Evolutionary conservation across 2,888 invertebrate species (phyloP), one percentile per base, ranked within the genome.

Genomic region (Scaptomyza caliginosa): DNA sequence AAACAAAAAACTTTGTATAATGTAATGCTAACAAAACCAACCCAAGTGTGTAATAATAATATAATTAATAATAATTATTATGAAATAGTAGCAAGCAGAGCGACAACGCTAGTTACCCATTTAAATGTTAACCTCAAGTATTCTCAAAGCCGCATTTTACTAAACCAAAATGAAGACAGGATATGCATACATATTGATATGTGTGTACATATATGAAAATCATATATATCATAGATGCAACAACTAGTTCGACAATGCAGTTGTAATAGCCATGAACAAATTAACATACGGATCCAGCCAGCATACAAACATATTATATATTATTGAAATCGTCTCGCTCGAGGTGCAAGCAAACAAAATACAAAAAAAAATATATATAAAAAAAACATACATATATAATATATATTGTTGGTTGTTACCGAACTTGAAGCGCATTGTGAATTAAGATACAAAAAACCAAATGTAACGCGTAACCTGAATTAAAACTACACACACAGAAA

Each of bases 81-180:
- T 67, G 65, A 79, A 82, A 77, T 66, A 82, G 75, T 69, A 77
- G 77, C 57, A 70, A 81, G 71, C 75, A 57, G 58, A 67, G 64
- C 67, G 71, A 63, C 45, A 57, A 60, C 67, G 67, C 72, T 64
- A 70, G 67, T 71, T 77, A 75, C 74, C 80, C 67, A 76, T 68
- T 77, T 76, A 76, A 81, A 82, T 77, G 80, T 82, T 80, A 82
- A 83, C 84, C 78, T 72, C 75, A 84, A 84, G 85, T 85, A 84
- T 84, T 84, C 79, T 81, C 77, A 81, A 85, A 57, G 70, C 60
- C 68, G 83, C 82, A 86, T 86, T 86, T 85, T 83, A 85, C 68
- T 73, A 68, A 65, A 67, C 62, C 42, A 66, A 77, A 72, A 54
- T 49, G 55, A 72, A 73, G 69, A 73, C 63, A 65, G 45, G 21